phyloP scores from a whole-genome alignment of 2,888 invertebrate genomes.

The Nomada fabriciana region DNA sequence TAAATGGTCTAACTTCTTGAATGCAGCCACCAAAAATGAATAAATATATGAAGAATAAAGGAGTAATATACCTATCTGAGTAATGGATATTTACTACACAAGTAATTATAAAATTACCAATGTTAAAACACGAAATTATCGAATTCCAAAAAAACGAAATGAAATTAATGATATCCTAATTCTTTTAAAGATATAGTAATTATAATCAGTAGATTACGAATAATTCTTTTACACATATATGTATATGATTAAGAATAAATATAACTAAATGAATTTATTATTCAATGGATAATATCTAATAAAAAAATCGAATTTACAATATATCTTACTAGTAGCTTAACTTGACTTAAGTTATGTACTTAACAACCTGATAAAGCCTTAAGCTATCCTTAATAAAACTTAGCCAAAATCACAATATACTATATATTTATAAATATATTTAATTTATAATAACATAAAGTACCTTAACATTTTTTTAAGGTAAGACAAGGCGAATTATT shows the following conservation, averaged over 20 bases:
- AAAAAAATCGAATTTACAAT: constrained; percentile 62
- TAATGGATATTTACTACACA: constrained; percentile 23
- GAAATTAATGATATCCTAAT: constrained; percentile 50
- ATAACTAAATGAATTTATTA: constrained; percentile 61
- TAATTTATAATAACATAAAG: constrained; percentile 65
- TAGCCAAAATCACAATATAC: constrained; percentile 59
- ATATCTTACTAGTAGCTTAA: constrained; percentile 72
- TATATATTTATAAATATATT: constrained; percentile 35
- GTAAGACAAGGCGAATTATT: constrained; percentile 61
- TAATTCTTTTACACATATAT: constrained; percentile 40
- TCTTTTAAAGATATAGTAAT: constrained; percentile 26
- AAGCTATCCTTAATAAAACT: constrained; percentile 76
- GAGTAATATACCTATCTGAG: constrained; percentile 33
- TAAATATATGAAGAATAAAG: constrained; percentile 53
- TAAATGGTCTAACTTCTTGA: constrained; percentile 60
- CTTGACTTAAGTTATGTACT: constrained; percentile 77
- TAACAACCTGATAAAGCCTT: constrained; percentile 75
- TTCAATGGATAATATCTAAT: constrained; percentile 64
- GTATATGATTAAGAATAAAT: constrained; percentile 52
- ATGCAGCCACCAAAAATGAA: constrained; percentile 66
- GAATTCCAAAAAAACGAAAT: constrained; percentile 37
- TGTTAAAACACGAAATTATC: constrained; percentile 43
- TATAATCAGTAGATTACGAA: constrained; percentile 39
- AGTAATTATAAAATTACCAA: constrained; percentile 44
- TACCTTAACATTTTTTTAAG: constrained; percentile 52